Base-by-base conservation (phyloP, 2,888 invertebrate genomes). In the Gisinianus flammeolus region DNA sequence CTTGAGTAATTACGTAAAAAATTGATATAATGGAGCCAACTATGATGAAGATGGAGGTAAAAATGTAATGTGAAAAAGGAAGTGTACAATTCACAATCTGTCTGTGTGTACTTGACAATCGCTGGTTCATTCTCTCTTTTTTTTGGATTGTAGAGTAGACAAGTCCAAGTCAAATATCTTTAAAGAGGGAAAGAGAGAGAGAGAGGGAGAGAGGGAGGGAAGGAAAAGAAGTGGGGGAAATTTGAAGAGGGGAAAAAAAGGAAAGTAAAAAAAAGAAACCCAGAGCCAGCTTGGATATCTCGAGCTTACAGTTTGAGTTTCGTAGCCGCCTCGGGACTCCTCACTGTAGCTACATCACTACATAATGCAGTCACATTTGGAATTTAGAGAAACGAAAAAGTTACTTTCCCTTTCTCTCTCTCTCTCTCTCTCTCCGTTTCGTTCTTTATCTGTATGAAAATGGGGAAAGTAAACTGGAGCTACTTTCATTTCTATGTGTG, bases 391-490 rank as follows among this genome's bases (percentile, higher is more conserved):
- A n/a, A 16, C 16, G 28, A 66, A 30, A 66, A 66, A 30, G 30
- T 66, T 28, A n/a, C 66, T 64, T 4, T 69, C 24, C 33, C 22
- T 33, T 68, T 28, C 4, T 30, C n/a, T 68, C 68, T 66, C 66
- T 30, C 68, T 68, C 68, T 31, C 28, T 69, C 69, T n/a, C 12
- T 35, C 69, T 26, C 66, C 4, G 66, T 56, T 16, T 44, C 22
- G 5, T 56, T 56, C 56, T 56, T 12, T 3, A 56, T 26, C 44
- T 10, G 44, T 44, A 44, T 44, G 44, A 44, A 44, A 44, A 10
- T 6, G 16, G 44, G n/a, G n/a, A n/a, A n/a, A 6, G 44, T 6
- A 44, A 44, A 16, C 44, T 44, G 44, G 6, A 44, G 44, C 16
- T 44, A 10, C 44, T 44, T 64, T 26, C 58, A 12, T 12, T n/a